A percentile compares a stretch with the other conserved stretches of the same genome.
These are phyloP conservation scores for Carpatolechia fugitivella DNA, from an alignment of 2,888 invertebrate species.

Conservation along the genomic window DNA sequence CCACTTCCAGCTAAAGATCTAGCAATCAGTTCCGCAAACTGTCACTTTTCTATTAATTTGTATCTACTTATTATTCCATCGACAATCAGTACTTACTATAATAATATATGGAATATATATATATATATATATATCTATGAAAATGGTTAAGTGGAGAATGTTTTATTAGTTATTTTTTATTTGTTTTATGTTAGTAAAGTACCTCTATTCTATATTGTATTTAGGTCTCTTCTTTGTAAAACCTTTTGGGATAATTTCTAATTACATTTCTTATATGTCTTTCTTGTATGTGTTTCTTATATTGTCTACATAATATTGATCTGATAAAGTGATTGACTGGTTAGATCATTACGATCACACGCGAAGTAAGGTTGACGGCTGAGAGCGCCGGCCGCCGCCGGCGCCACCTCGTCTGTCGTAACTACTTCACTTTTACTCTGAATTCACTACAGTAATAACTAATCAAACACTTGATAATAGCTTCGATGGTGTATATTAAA, in stretches of 20 bases:
- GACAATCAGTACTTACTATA: not conserved
- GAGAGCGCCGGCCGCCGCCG: not conserved
- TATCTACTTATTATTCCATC: too few species aligned
- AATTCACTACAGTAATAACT: not conserved
- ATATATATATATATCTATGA: not conserved
- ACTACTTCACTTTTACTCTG: slow-evolving; percentile 14
- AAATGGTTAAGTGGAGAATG: too few species aligned
- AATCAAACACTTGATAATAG: not conserved
- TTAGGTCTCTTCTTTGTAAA: too few species aligned
- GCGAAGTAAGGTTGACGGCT: not conserved
- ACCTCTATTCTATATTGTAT: too few species aligned
- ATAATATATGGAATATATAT: not conserved
- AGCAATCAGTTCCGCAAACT: slow-evolving; percentile 8
- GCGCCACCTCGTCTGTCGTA: not conserved
- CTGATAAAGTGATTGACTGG: not conserved
- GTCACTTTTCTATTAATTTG: slow-evolving; percentile 1
- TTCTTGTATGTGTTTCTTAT: not conserved
- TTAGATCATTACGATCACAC: not conserved
- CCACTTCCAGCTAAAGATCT: slow-evolving; percentile 11
- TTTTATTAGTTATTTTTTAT: too few species aligned
- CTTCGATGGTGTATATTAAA: too few species aligned
- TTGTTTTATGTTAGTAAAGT: too few species aligned
- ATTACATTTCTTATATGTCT: too few species aligned
- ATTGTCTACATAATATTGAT: not conserved
- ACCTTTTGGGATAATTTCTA: too few species aligned